A percentile compares a stretch with the other conserved stretches of the same genome.
These are phyloP conservation scores for Cephalopachus bancanus DNA, from an alignment of 2,797 vertebrate species.

Conservation along the genomic window DNA sequence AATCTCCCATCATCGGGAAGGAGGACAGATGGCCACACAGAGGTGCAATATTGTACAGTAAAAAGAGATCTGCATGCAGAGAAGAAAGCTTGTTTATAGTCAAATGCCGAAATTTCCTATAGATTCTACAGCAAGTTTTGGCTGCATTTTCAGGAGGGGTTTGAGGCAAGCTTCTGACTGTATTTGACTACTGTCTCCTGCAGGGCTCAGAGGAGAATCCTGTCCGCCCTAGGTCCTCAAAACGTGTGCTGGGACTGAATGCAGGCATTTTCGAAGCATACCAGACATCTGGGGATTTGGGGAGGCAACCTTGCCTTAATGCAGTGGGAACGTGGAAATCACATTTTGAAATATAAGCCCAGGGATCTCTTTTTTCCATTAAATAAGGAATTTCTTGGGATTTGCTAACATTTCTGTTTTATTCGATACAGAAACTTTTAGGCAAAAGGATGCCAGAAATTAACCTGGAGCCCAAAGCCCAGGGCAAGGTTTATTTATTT, in stretches of 20 bases:
- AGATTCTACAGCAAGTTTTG: not conserved
- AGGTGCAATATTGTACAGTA: not conserved
- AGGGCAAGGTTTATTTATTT: slow-evolving; percentile 75
- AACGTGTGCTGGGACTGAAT: slow-evolving; percentile 33
- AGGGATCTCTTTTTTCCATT: slow-evolving; percentile 81
- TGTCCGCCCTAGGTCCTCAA: not conserved
- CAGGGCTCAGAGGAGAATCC: slow-evolving; percentile 43
- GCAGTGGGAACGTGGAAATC: slow-evolving; percentile 77
- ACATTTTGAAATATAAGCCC: slow-evolving; percentile 82
- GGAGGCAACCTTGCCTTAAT: slow-evolving; percentile 65
- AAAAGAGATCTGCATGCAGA: not conserved
- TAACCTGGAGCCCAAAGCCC: slow-evolving; percentile 72
- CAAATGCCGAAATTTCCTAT: not conserved
- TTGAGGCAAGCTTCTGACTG: not conserved
- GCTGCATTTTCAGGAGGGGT: not conserved
- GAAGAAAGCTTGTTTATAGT: not conserved
- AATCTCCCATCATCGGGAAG: accelerated
- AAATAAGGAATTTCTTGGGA: slow-evolving; percentile 83
- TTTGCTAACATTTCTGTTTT: slow-evolving; percentile 83
- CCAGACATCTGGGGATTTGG: slow-evolving; percentile 76
- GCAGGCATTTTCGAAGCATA: slow-evolving; percentile 43
- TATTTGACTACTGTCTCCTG: not conserved
- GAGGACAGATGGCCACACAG: not conserved
- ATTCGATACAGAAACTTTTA: slow-evolving; percentile 76
- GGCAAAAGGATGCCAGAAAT: slow-evolving; percentile 74